These are phyloP conservation scores for Magallana ariakensis DNA, from an alignment of 1,140 invertebrate genomes.

Conservation along the genomic window DNA sequence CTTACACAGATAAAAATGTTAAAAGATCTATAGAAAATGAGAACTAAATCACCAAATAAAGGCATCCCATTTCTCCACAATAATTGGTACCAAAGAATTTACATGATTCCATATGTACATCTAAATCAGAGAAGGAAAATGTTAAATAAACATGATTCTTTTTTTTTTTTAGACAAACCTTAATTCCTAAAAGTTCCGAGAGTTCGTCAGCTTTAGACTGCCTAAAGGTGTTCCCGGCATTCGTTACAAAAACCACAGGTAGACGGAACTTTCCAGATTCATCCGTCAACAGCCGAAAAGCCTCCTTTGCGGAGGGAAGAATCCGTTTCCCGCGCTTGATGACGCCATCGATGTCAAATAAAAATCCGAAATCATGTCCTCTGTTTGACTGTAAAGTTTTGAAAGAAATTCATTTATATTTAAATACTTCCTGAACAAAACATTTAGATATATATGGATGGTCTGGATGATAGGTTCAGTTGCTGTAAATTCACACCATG, in stretches of 20 bases:
- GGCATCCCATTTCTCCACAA: no score
- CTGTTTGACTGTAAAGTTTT: slow-evolving; percentile 49
- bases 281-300: slow-evolving; percentile 75
- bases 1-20: no score
- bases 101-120: no score
- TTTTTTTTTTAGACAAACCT: slow-evolving; percentile 64
- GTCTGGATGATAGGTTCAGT: no score
- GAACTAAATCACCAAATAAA: no score
- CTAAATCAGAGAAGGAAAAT: no score
- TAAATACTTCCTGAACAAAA: no score
- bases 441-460: no score
- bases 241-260: slow-evolving; percentile 79
- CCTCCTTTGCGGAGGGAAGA: slow-evolving; percentile 76
- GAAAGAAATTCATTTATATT: neutral
- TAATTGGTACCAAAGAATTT: no score
- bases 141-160: no score
- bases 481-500: no score
- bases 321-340: slow-evolving; percentile 77
- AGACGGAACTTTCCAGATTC: slow-evolving; percentile 75
- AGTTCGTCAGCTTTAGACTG: slow-evolving; percentile 79
- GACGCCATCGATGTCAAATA: slow-evolving; percentile 81
- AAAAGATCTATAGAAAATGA: no score
- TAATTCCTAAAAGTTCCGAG: slow-evolving; percentile 77
- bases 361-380: slow-evolving; percentile 75
- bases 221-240: slow-evolving; percentile 78